A percentile compares a stretch with the other conserved stretches of the same genome.
phyloP scores from a whole-genome alignment of 2,797 vertebrate genomes.

The Tenualosa thibaudeaui region DNA sequence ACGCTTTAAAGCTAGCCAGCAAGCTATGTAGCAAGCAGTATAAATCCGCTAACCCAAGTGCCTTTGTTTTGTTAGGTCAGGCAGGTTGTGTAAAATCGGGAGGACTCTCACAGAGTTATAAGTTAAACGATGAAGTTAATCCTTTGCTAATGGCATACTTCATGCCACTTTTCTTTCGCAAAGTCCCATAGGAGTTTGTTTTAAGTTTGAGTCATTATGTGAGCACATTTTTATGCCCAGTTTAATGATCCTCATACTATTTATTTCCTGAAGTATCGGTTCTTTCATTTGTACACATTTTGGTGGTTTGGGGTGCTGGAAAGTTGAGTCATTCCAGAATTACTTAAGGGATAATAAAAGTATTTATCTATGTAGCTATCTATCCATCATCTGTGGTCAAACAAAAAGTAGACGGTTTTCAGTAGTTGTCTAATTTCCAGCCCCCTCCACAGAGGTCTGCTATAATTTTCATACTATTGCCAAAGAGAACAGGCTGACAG shows the following conservation, averaged over 20 bases:
- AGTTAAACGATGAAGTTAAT: neutral
- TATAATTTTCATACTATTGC: neutral
- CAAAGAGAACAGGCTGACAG: neutral
- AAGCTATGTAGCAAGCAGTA: conserved; percentile 17
- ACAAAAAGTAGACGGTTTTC: neutral
- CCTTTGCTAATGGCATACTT: neutral
- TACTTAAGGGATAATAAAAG: too few relatives aligned
- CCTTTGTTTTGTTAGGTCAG: conserved; percentile 38
- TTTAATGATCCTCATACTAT: neutral
- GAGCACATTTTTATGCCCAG: neutral
- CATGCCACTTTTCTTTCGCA: neutral
- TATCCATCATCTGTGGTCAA: neutral
- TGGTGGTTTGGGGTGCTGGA: neutral
- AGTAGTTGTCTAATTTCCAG: too few relatives aligned
- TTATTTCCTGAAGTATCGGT: too few relatives aligned
- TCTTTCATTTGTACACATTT: neutral
- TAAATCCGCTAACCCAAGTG: conserved; percentile 24
- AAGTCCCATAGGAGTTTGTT: neutral
- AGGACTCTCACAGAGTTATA: neutral
- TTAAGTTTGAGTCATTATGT: neutral
- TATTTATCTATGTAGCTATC: too few relatives aligned
- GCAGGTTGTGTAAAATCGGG: neutral
- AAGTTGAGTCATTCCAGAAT: neutral
- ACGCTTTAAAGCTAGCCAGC: conserved; percentile 7
- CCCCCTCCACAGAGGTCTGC: neutral